Base-by-base conservation (phyloP, 2,888 invertebrate genomes). In the Catocala fraxini region DNA sequence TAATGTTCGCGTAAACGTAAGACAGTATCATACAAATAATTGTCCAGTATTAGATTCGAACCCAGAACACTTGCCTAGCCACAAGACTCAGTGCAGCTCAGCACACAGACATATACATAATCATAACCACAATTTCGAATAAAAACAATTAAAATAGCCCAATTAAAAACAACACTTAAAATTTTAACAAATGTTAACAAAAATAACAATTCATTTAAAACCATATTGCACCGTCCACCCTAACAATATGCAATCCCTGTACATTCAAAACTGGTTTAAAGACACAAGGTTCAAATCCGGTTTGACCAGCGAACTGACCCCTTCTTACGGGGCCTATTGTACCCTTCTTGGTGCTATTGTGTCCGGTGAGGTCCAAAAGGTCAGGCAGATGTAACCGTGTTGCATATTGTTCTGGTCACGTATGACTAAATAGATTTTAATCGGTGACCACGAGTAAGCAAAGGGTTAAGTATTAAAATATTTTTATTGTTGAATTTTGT, bases 311-410 rank as follows among this genome's bases (percentile, higher is more conserved):
- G 46, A 7, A 73, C 52, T 75, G 74, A 75, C 73, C 76, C 76
- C 45, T 92, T 87, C 91, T 92, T 90, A 73, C 75, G 74, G 75
- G 76, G 68, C 80, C 73, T 13, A 63, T 58, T 63, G 54, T 63
- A 45, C 55, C 46, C 46, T 54, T 51, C 49, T 57, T 55, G 13
- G 13, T 43, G 25, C 63, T 47, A 81, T 89, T 89, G 86, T 89
- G 61, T 69, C 71, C 60, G 65, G 61, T 65, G 68, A 81, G 84
- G 85, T 85, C 66, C 77, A 84, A 25, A 83, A 86, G 87, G 85
- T 85, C 82, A 75, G 77, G 84, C 92, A 90, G 92, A 91, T 91
- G 90, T 86, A 80, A 39, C 68, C 15, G 56, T 53, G 59, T 71
- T 64, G 68, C 74, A 69, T 71, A 72, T 70, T 73, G 55, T 57